Percentiles rank a stretch among this genome's conserved stretches.
phyloP scores from a whole-genome alignment of 2,797 vertebrate species.

The Diglossa cyanea region DNA sequence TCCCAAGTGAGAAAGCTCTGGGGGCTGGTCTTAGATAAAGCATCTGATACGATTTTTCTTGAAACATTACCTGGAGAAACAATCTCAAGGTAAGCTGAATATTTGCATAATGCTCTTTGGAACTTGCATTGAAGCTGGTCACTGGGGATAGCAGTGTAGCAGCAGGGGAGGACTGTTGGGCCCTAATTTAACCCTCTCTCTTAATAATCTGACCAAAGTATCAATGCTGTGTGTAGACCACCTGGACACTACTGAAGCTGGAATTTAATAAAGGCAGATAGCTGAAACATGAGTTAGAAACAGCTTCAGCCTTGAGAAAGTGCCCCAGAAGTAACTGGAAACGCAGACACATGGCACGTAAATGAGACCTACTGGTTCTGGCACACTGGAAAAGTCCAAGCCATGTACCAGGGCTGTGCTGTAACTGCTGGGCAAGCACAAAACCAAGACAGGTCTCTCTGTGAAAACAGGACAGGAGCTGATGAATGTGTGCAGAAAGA shows the following conservation, averaged over 20 bases:
- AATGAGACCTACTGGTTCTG: background rate
- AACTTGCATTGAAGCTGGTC: background rate
- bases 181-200: background rate
- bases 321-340: constrained; percentile 5
- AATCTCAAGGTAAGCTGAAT: background rate
- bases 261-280: background rate
- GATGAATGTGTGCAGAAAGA: background rate
- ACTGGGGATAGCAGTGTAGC: background rate
- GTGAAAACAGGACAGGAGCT: background rate
- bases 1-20: background rate
- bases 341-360: rapidly evolving
- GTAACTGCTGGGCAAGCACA: background rate
- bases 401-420: background rate
- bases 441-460: background rate
- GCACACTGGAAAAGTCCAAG: background rate
- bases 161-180: background rate
- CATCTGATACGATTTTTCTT: constrained; percentile 51
- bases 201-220: background rate
- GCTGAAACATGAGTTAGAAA: background rate
- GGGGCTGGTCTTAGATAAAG: constrained; percentile 31
- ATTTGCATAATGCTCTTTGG: constrained; percentile 20
- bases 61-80: constrained; percentile 59
- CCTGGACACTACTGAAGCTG: background rate
- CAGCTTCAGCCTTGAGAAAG: background rate
- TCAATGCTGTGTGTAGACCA: background rate